A percentile compares a stretch with the other conserved stretches of the same genome.
phyloP scores from a whole-genome alignment of 1,140 invertebrate species.

The Ctenoplectra terminalis region DNA sequence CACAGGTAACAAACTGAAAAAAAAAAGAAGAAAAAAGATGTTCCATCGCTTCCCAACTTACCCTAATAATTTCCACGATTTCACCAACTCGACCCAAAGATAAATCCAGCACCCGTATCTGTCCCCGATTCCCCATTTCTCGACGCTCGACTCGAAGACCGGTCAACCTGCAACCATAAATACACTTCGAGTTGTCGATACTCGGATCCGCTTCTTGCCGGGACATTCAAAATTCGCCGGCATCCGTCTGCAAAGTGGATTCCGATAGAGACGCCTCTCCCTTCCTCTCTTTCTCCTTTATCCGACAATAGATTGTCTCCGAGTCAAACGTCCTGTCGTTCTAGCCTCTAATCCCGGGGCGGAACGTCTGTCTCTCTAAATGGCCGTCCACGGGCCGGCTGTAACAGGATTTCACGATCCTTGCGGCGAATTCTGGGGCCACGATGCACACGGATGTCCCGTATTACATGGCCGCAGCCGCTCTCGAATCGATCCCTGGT shows the following conservation, averaged over 20 bases:
- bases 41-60: no score
- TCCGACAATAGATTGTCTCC: slow-evolving; percentile 54
- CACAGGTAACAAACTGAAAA: no score
- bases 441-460: slow-evolving; percentile 17
- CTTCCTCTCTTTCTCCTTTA: neutral
- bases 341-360: slow-evolving; percentile 53
- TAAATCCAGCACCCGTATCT: neutral
- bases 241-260: slow-evolving; percentile 46
- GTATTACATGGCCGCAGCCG: slow-evolving; percentile 40
- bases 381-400: slow-evolving; percentile 39
- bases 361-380: slow-evolving; percentile 56
- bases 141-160: neutral
- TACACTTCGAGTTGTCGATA: slow-evolving; percentile 11
- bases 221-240: slow-evolving; percentile 35
- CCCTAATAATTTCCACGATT: no score
- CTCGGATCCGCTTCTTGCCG: neutral
- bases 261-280: slow-evolving; percentile 35
- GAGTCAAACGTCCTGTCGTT: slow-evolving; percentile 58
- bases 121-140: neutral
- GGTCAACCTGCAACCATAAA: slow-evolving; percentile 4
- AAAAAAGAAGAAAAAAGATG: no score
- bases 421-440: slow-evolving; percentile 47
- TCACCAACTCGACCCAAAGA: no score
- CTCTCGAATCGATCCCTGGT: slow-evolving; percentile 33
- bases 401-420: slow-evolving; percentile 65